Conservation (phyloP, 2,797 vertebrate genomes). For the Ctenopoma kingsleyae region DNA sequence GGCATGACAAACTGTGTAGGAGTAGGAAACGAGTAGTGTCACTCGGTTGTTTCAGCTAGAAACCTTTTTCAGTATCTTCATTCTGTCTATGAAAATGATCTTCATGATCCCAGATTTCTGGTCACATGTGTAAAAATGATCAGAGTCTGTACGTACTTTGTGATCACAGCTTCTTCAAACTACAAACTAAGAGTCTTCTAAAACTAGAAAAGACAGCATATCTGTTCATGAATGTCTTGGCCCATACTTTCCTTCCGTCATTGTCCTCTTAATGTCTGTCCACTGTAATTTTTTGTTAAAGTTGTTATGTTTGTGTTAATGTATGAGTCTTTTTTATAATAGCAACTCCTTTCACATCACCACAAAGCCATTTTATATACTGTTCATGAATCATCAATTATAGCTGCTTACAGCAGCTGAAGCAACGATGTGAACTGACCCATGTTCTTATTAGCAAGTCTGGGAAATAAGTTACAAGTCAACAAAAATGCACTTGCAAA, state of each 20-base stretch:
- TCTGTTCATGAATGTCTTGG: conserved; percentile 3
- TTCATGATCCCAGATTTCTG: conserved; percentile 14
- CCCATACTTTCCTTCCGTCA: too few relatives aligned
- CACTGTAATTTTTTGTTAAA: too few relatives aligned
- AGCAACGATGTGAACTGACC: conserved; percentile 22
- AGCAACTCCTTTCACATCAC: too few relatives aligned
- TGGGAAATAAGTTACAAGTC: conserved; percentile 26
- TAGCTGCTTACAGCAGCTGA: background rate
- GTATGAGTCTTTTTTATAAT: too few relatives aligned
- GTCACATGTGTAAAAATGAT: background rate
- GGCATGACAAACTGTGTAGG: conserved; percentile 44
- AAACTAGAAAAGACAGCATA: background rate
- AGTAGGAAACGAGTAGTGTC: conserved; percentile 33
- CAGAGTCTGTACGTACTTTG: background rate
- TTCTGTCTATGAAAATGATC: conserved; percentile 25
- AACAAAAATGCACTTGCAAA: conserved; percentile 17
- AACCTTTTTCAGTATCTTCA: conserved; percentile 25
- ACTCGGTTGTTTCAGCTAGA: conserved; percentile 41
- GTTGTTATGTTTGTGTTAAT: too few relatives aligned
- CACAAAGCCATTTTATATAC: too few relatives aligned
- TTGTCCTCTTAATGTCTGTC: too few relatives aligned
- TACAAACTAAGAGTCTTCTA: conserved; percentile 1
- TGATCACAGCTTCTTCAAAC: background rate
- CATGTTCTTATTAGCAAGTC: background rate
- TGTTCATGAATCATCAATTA: too few relatives aligned